Evolutionary conservation across 2,113 vertebrate species (phyloP), one percentile per base, ranked within the genome.

Genomic region (Paraplagusia blochii): DNA sequence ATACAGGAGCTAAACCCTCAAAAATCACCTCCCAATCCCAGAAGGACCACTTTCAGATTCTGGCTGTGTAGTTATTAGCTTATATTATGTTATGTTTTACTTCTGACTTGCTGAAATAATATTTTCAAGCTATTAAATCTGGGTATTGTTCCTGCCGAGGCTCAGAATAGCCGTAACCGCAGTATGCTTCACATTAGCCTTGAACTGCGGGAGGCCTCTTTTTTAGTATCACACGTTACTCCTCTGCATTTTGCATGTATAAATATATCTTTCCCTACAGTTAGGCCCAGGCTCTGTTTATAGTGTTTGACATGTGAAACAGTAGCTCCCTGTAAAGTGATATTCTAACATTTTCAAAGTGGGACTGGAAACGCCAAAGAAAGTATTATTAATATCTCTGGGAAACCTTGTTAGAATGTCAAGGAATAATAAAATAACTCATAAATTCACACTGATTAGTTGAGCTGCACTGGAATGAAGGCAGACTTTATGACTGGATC

Each of bases 401-500:
- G 70, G 70, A 74, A 81, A 56, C 65, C 47, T 73, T 82, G 65
- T 73, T 71, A 76, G 47, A 56, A 60, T 59, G 58, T 68, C 38
- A 42, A 36, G 40, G 59, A 81, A 77, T 75, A 73, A 77, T 63
- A 72, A 72, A 77, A 77, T 63, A 77, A 70, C 52, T 72, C 57
- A 62, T 76, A 64, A 76, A 81, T 74, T 44, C 43, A 40, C 19
- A 49, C 19, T 0, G 5, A 67, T 60, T 72, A 61, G 53, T 44
- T 58, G 18, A 47, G 69, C 58, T 61, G 42, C 46, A 38, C 33
- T 71, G 22, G 51, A 46, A 44, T 63, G 63, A 69, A 66, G 66
- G 18, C 15, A 29, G 11, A 39, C 10, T 35, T 35, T 58, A 52
- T 29, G 22, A 6, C 22, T 29, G 46, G 11, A 58, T 38, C 44